These are phyloP conservation scores for Elanoides forficatus DNA, from an alignment of 2,113 vertebrate genomes.

Conservation along the genomic window DNA sequence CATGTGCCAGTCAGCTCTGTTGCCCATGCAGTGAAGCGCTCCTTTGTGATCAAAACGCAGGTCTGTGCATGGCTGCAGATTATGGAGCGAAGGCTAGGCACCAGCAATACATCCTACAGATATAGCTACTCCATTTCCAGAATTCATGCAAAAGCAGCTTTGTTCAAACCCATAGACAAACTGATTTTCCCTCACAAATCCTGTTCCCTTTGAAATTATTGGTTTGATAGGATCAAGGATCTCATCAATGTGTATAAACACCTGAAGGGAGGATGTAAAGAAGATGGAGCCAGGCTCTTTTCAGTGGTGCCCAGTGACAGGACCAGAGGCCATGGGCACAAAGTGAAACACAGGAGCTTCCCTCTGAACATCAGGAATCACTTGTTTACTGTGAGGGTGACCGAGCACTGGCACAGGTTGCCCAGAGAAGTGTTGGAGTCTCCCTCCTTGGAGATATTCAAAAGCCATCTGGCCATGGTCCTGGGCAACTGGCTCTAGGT, in stretches of 20 bases:
- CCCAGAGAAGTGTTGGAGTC: not conserved
- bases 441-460: not conserved
- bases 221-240: not conserved
- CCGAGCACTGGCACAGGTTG: not conserved
- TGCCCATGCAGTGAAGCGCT: fast-evolving
- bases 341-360: not conserved
- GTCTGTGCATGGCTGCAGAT: not conserved
- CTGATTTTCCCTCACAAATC: not conserved
- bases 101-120: not conserved
- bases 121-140: not conserved
- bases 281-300: not conserved
- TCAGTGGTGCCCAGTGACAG: not conserved
- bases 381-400: not conserved
- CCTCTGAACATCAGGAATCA: not conserved
- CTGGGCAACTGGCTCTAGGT: not conserved
- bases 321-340: not conserved
- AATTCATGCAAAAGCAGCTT: not conserved
- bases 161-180: not conserved
- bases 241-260: not conserved
- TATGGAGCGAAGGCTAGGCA: not conserved
- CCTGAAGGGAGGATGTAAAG: not conserved
- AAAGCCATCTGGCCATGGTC: not conserved
- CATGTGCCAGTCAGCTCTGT: not conserved
- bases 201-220: not conserved
- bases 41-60: not conserved